phyloP scores from a whole-genome alignment of 2,113 vertebrate genomes.

The Carlito syrichta region DNA sequence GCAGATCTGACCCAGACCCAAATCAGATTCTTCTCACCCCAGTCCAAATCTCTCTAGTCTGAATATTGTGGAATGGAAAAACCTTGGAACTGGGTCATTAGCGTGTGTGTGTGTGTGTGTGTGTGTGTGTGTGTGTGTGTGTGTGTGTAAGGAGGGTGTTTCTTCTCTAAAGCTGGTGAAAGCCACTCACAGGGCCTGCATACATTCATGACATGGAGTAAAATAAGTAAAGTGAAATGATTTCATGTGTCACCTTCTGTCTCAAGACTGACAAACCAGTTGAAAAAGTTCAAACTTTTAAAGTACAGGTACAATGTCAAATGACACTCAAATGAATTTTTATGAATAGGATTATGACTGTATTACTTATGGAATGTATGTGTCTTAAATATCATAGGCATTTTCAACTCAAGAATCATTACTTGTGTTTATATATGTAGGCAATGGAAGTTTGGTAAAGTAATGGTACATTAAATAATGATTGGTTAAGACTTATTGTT shows the following conservation, averaged over 20 bases:
- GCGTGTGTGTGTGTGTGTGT: too few relatives aligned
- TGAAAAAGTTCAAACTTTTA: background rate
- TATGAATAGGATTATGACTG: background rate
- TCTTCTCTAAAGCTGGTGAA: background rate
- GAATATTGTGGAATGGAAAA: background rate
- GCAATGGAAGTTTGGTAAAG: background rate
- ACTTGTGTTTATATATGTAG: background rate
- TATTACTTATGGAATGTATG: background rate
- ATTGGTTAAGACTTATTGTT: background rate
- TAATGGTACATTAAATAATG: background rate
- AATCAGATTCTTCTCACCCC: background rate
- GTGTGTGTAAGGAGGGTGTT: background rate
- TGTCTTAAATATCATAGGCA: background rate
- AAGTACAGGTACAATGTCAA: background rate
- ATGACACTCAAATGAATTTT: background rate
- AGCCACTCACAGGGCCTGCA: background rate
- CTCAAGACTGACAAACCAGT: background rate
- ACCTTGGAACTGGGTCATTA: background rate
- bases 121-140: too few relatives aligned
- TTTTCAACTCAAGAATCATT: background rate
- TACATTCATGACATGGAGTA: background rate
- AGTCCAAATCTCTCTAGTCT: background rate
- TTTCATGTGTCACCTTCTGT: background rate
- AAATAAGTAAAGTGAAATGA: background rate
- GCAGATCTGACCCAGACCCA: background rate